phyloP scores from a whole-genome alignment of 2,888 invertebrate genomes.

The Epistrophella euchroma region DNA sequence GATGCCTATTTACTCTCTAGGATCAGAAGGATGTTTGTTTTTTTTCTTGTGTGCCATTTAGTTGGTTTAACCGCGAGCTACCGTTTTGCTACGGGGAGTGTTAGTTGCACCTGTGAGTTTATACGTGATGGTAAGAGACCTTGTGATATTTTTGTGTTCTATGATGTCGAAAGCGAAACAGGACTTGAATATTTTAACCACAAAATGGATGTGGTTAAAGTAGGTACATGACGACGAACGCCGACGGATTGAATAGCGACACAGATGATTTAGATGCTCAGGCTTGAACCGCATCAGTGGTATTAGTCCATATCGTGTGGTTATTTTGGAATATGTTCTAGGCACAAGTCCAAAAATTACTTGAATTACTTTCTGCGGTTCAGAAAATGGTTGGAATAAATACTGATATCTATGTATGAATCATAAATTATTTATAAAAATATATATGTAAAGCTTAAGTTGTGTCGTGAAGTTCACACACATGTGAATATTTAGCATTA shows the following conservation, averaged over 20 bases:
- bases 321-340: constrained; percentile 36
- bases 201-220: constrained; percentile 45
- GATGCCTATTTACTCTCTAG: constrained; percentile 63
- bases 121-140: background rate
- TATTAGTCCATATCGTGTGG: background rate
- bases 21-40: constrained; percentile 53
- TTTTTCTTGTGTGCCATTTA: constrained; percentile 25
- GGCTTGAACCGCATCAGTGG: background rate
- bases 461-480: too few species aligned
- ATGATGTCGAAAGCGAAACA: constrained; percentile 49
- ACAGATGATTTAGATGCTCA: constrained; percentile 37
- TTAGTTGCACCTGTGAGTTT: constrained; percentile 67
- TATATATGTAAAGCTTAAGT: too few species aligned
- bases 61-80: constrained; percentile 55
- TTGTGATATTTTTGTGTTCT: constrained; percentile 37
- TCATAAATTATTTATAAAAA: too few species aligned
- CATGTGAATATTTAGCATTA: too few species aligned
- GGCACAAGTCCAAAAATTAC: constrained; percentile 18
- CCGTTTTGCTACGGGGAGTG: constrained; percentile 54
- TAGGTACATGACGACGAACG: constrained; percentile 10
- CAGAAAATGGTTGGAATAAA: background rate
- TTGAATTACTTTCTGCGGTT: background rate
- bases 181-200: constrained; percentile 69
- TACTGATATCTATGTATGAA: background rate
- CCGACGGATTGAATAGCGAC: constrained; percentile 4